Evolutionary conservation across 1,140 invertebrate species (phyloP).

Genomic region (Bombus affinis): DNA sequence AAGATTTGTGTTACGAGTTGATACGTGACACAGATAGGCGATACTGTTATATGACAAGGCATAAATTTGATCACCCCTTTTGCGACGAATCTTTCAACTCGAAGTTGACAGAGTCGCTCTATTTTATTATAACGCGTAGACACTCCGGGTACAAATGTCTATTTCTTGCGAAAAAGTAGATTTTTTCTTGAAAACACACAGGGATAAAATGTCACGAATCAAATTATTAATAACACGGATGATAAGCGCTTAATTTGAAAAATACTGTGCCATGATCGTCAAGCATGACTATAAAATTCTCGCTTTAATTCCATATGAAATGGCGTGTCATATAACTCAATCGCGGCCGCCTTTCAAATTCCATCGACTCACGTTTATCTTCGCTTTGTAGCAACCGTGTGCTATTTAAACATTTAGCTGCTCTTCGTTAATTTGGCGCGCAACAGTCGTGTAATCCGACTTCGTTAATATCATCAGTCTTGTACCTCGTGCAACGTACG

Average conservation of each 20-base stretch:
- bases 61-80: slow-evolving; percentile 37
- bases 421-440: not conserved
- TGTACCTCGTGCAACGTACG: not conserved
- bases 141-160: not conserved
- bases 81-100: not conserved
- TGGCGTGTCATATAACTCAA: not conserved
- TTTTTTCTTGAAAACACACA: not conserved
- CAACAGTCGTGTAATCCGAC: not conserved
- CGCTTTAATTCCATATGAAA: not conserved
- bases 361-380: not conserved
- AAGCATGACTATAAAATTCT: no score
- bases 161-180: not conserved
- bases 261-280: not conserved
- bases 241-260: not conserved
- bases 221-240: not conserved
- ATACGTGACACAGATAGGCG: slow-evolving; percentile 12
- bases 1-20: slow-evolving; percentile 43
- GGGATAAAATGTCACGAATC: not conserved
- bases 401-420: not conserved
- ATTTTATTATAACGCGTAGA: not conserved
- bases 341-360: not conserved
- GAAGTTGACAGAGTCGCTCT: not conserved
- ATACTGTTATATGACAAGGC: slow-evolving; percentile 21
- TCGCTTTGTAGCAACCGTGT: not conserved
- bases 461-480: not conserved